These are phyloP conservation scores for Apostichopus leukothele DNA, from an alignment of 53 echinoderm and acorn worm genomes.

Conservation along the genomic window DNA sequence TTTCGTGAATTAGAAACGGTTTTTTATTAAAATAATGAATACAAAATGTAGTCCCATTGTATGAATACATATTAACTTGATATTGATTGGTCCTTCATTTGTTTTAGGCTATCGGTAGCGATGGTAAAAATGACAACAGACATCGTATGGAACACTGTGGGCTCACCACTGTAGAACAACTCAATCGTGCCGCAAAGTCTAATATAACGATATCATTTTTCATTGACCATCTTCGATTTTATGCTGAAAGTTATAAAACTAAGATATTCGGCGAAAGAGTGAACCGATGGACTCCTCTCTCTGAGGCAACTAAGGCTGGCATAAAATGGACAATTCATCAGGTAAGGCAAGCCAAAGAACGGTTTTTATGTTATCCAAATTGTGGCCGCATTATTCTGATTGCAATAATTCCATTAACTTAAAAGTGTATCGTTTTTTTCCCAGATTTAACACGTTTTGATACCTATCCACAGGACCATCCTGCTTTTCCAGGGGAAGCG, in stretches of 20 bases:
- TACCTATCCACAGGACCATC: constrained; percentile 52
- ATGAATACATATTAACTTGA: too few relatives aligned
- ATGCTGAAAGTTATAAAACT: constrained; percentile 58
- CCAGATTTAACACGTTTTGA: neutral
- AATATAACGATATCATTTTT: constrained; percentile 61
- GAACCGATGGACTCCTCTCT: constrained; percentile 59
- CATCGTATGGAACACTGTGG: constrained; percentile 70
- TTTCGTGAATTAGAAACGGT: too few relatives aligned
- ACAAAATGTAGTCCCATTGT: too few relatives aligned
- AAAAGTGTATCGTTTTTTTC: neutral
- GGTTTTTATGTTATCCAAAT: too few relatives aligned
- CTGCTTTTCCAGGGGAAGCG: constrained; percentile 58
- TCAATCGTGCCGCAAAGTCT: constrained; percentile 50
- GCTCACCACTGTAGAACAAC: constrained; percentile 53
- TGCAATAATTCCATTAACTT: neutral
- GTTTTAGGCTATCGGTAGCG: constrained; percentile 5
- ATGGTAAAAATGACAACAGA: constrained; percentile 37
- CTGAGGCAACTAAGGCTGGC: constrained; percentile 56
- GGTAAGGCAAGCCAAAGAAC: constrained; percentile 5
- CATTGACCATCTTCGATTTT: constrained; percentile 66
- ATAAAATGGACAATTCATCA: constrained; percentile 68
- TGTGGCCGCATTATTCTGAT: neutral
- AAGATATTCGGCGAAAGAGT: constrained; percentile 64
- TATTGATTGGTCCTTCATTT: neutral
- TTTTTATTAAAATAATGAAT: too few relatives aligned